Percentiles rank a stretch among this genome's conserved stretches.
Evolutionary conservation across 2,797 vertebrate genomes (phyloP).

Genomic region (Sebastes variabilis): DNA sequence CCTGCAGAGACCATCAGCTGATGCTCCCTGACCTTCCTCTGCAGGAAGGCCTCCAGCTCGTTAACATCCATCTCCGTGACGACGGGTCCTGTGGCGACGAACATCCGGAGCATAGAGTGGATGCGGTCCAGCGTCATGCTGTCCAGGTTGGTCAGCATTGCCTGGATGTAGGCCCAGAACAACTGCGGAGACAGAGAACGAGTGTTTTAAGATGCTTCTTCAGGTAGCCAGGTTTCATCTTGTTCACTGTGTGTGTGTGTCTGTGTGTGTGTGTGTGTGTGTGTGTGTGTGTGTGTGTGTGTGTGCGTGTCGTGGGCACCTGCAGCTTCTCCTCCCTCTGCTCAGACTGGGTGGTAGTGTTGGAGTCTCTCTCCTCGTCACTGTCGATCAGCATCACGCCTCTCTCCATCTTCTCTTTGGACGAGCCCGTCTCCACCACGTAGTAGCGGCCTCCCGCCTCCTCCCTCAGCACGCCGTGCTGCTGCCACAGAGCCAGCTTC

Average conservation of each 20-base stretch:
- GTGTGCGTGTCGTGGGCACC: slow-evolving; percentile 49
- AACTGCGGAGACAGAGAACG: slow-evolving; percentile 76
- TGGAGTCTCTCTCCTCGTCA: slow-evolving; percentile 95
- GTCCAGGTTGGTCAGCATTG: slow-evolving; percentile 99
- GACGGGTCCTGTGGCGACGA: slow-evolving; percentile 92
- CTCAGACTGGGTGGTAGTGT: slow-evolving; percentile 95
- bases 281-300: background rate
- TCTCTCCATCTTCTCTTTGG: slow-evolving; percentile 88
- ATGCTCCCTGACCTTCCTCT: slow-evolving; percentile 95
- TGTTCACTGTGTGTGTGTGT: background rate
- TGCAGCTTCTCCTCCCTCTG: slow-evolving; percentile 94
- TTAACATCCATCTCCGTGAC: slow-evolving; percentile 94
- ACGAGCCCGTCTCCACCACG: slow-evolving; percentile 91
- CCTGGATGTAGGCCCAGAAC: slow-evolving; percentile 98
- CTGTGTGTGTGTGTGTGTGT: background rate
- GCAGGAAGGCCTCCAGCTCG: slow-evolving; percentile 95
- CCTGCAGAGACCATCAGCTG: slow-evolving; percentile 89
- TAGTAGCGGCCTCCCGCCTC: slow-evolving; percentile 88
- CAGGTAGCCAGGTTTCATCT: no score
- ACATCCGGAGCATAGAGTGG: slow-evolving; percentile 98
- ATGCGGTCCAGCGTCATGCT: slow-evolving; percentile 96
- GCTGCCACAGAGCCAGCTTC: slow-evolving; percentile 94
- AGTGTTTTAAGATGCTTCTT: background rate
- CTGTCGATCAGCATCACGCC: slow-evolving; percentile 93
- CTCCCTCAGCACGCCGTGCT: slow-evolving; percentile 93